Base-by-base conservation (phyloP, 2,797 vertebrate species). In the Phyllotis vaccarum region DNA sequence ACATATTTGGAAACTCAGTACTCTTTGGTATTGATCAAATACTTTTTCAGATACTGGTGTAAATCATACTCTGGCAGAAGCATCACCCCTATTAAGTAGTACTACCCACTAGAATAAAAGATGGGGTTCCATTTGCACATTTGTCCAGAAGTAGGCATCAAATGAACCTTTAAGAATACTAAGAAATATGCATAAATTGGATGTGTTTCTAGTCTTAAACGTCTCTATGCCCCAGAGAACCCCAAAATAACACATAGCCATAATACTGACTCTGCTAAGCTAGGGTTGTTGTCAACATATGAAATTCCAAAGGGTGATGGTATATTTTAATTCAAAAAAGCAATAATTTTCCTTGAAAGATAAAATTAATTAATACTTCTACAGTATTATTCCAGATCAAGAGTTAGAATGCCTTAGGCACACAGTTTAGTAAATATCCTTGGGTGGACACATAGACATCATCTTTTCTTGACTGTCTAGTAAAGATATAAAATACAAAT, bases 291-390 rank as follows among this genome's bases (percentile, higher is more conserved):
- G 76, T 81, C 60, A 95, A n/a, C 17, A 83, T 46, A 80, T 24
- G 89, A 97, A 97, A 83, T 85, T 81, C 74, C 90, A 40, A 94
- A 90, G 64, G 76, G 16, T 27, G 52, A 95, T 52, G n/a, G n/a
- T 72, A 72, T 96, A 96, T 89, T 70, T 74, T 90, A 79, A 94
- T 72, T 90, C 81, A 94, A 74, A 76, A 96, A 98, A 96, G 87
- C 24, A 97, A 0, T 79, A 94, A 94, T 91, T 97, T 96, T 40
- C 88, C 94, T 6, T 97, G 86, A 86, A 17, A 14, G 49, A 70
- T 75, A 96, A 97, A 97, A 94, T 89, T 49, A 95, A 37, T 22
- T 34, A 95, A 75, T 60, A 90, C 46, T 85, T 93, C 97, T 83
- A 49, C 12, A 85, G n/a, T n/a, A n/a, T n/a, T n/a, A 76, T 72